Evolutionary conservation across 2,797 vertebrate species (phyloP).

Genomic region (Tapirus indicus): DNA sequence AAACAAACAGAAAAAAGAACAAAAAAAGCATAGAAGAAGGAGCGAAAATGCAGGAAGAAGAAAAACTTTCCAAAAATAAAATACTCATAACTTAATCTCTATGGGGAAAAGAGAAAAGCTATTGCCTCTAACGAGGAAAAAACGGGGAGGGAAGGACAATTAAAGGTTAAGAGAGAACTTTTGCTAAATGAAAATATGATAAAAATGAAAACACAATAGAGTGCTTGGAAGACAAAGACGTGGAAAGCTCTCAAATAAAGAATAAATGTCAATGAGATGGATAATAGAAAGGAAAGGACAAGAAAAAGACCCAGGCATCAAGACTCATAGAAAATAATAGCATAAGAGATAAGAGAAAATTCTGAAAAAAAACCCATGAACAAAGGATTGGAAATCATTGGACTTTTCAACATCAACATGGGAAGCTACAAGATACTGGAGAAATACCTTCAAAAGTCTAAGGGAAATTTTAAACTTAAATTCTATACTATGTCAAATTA

Average conservation of each 20-base stretch:
- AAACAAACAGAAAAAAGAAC: neutral
- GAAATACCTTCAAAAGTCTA: constrained; percentile 12
- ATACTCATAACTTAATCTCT: neutral
- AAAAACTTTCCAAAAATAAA: neutral
- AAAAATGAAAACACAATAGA: constrained; percentile 54
- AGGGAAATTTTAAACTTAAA: constrained; percentile 10
- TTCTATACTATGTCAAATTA: neutral
- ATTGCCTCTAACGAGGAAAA: neutral
- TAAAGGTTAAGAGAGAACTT: neutral
- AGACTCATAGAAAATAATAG: constrained; percentile 8
- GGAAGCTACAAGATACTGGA: neutral
- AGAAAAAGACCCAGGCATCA: neutral
- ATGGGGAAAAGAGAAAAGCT: neutral
- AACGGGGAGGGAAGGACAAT: neutral
- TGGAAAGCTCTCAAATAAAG: neutral
- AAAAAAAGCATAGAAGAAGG: neutral
- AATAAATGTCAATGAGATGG: neutral
- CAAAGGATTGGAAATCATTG: neutral
- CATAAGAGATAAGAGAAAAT: neutral
- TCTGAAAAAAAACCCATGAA: neutral
- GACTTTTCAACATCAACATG: neutral
- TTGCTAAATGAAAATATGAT: constrained; percentile 45
- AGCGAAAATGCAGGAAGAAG: neutral
- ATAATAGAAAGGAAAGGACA: neutral
- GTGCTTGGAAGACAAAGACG: neutral